phyloP scores from a whole-genome alignment of 2,888 invertebrate genomes.

The Nomada ferruginata region DNA sequence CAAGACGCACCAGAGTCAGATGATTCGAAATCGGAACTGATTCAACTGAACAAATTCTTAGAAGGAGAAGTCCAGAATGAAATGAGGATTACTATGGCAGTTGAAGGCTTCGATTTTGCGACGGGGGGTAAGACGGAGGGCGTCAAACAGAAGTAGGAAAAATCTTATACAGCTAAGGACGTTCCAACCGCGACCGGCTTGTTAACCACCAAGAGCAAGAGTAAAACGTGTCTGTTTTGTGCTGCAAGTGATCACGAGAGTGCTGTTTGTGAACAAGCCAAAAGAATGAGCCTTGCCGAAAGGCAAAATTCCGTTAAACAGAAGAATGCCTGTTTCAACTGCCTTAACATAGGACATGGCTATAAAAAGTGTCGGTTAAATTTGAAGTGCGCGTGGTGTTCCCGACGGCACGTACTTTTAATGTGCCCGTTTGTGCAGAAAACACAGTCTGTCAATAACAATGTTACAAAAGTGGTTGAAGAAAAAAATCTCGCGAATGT shows the following conservation, averaged over 20 bases:
- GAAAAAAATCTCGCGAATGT: slow-evolving; percentile 11
- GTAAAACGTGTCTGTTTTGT: slow-evolving; percentile 63
- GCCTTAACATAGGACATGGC: slow-evolving; percentile 63
- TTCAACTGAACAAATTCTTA: slow-evolving; percentile 55
- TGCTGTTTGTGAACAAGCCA: slow-evolving; percentile 52
- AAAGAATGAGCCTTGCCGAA: slow-evolving; percentile 53
- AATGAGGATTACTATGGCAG: slow-evolving; percentile 55
- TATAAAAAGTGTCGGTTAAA: slow-evolving; percentile 57
- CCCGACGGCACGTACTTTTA: slow-evolving; percentile 54
- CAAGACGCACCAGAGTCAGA: no score
- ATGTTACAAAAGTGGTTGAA: not conserved
- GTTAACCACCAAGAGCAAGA: slow-evolving; percentile 17
- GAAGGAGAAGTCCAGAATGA: slow-evolving; percentile 61
- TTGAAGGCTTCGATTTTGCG: slow-evolving; percentile 34
- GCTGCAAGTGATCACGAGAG: slow-evolving; percentile 48
- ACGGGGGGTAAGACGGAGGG: not conserved
- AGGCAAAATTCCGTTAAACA: slow-evolving; percentile 47
- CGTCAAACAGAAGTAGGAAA: not conserved
- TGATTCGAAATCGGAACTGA: slow-evolving; percentile 23
- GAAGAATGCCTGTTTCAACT: slow-evolving; percentile 66
- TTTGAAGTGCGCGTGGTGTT: slow-evolving; percentile 66
- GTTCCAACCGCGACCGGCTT: slow-evolving; percentile 38
- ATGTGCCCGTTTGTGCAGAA: slow-evolving; percentile 55
- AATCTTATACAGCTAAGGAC: not conserved
- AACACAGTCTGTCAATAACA: not conserved